These are phyloP conservation scores for Mohoua ochrocephala DNA, from an alignment of 2,113 vertebrate genomes.

Conservation along the genomic window DNA sequence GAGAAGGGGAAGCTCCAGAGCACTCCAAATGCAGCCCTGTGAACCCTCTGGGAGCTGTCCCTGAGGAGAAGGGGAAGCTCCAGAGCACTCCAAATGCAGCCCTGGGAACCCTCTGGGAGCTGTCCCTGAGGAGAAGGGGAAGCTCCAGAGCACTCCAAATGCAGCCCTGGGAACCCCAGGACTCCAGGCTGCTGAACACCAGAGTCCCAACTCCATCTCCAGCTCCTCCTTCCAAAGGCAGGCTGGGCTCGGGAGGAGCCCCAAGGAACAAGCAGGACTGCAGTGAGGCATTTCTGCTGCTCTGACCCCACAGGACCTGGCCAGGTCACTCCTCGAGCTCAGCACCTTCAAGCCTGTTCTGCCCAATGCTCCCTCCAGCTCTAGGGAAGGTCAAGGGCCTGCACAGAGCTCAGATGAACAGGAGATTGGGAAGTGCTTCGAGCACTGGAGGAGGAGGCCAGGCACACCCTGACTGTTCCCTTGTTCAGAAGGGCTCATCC, in stretches of 20 bases:
- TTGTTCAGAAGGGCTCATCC: not conserved
- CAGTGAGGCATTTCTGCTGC: not conserved
- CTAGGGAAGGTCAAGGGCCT: not conserved
- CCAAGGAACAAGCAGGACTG: not conserved
- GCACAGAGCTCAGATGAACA: not conserved
- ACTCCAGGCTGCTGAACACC: not conserved
- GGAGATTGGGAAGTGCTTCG: not conserved
- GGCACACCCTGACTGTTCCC: not conserved
- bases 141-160: not conserved
- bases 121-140: not conserved
- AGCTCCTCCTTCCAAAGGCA: not conserved
- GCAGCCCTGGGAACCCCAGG: not conserved
- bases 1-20: not conserved
- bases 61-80: not conserved
- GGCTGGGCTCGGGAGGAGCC: not conserved
- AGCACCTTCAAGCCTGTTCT: not conserved
- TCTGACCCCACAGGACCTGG: not conserved
- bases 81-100: not conserved
- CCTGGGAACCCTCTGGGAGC: not conserved
- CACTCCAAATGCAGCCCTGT: not conserved
- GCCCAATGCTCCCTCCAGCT: not conserved
- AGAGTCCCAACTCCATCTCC: not conserved
- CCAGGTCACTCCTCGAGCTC: not conserved
- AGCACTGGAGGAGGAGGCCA: not conserved
- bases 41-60: not conserved